Evolutionary conservation across 23 tunicate species (phyloP), one percentile per base, ranked within the genome.

Genomic region (Halocynthia aurantium): DNA sequence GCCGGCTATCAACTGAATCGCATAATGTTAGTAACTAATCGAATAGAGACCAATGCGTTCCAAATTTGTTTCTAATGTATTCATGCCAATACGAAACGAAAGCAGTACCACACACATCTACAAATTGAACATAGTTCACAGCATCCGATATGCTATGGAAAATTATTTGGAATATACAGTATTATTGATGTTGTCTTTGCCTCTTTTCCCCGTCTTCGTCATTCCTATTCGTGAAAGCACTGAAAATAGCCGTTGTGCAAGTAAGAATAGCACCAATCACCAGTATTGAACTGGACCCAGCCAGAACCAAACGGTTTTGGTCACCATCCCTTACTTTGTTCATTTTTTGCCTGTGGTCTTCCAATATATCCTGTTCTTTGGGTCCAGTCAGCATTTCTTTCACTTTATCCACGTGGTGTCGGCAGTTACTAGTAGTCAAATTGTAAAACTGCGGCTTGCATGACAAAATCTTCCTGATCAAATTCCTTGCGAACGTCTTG

Each of bases 351-450:
- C 4, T 31, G 44, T 31, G 44, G 50, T 12, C 21, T 13, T 53
- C 56, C 78, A 56, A 52, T 54, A 21, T 74, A 15, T 74, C 78
- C 8, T 15, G 50, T 21, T 54, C 31, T 12, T 10, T 54, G 15
- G 55, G 55, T 0, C 78, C 78, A 53, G 56, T 44, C 6, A 74
- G 8, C 17, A 0, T 18, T 54, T 54, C 17, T 8, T 54, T 64
- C 10, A 74, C 78, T 13, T 54, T 6, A 2, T 22, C 56, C 60
- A 74, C 78, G 56, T 74, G 78, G 56, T 74, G 64, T 2, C 78
- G 62, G 6, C 78, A 74, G 22, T 74, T 74, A 53, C 56, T 74
- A 15, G 19, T 51, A 54, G 55, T 54, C 9, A 74, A 54, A 53
- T 56, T 74, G 78, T 74, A 74, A 53, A 8, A 13, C 20, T 64